Percentiles rank a stretch among this genome's conserved stretches.
Conservation (phyloP, 2,888 invertebrate species). For the Calameuta pallipes region DNA sequence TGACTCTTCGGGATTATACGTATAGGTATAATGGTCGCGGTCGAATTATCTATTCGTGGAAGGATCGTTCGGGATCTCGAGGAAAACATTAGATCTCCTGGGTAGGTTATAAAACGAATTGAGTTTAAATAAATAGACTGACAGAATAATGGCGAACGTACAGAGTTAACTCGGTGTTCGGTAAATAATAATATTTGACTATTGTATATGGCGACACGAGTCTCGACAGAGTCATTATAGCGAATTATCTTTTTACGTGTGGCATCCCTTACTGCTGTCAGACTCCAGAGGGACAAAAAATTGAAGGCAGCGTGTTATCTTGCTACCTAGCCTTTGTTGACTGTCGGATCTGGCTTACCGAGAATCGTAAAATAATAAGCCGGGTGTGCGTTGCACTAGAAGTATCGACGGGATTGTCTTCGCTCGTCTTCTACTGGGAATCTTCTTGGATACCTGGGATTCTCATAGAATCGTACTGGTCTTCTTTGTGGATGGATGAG, state of each 20-base stretch:
- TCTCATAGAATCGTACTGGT: not conserved
- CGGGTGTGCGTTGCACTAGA: not conserved
- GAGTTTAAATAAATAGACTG: not conserved
- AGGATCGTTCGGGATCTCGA: not conserved
- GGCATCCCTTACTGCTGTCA: not conserved
- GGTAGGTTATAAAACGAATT: not conserved
- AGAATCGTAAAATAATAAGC: not conserved
- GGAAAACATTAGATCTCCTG: not conserved
- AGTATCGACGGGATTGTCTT: not conserved
- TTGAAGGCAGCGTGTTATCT: not conserved
- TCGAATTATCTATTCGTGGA: constrained; percentile 12
- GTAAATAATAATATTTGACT: not conserved
- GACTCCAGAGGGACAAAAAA: not conserved
- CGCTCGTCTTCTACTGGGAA: not conserved
- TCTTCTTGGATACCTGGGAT: not conserved
- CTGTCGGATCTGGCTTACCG: constrained; percentile 1
- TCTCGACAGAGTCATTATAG: not conserved
- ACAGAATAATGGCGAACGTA: not conserved
- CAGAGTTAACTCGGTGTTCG: not conserved
- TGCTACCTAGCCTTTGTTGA: not conserved
- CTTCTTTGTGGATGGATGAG: not conserved
- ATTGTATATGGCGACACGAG: no score
- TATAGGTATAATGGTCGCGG: not conserved
- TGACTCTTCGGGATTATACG: not conserved
- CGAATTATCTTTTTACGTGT: not conserved